Conservation (phyloP, 2,888 invertebrate genomes). For the Lomographa bimaculata region DNA sequence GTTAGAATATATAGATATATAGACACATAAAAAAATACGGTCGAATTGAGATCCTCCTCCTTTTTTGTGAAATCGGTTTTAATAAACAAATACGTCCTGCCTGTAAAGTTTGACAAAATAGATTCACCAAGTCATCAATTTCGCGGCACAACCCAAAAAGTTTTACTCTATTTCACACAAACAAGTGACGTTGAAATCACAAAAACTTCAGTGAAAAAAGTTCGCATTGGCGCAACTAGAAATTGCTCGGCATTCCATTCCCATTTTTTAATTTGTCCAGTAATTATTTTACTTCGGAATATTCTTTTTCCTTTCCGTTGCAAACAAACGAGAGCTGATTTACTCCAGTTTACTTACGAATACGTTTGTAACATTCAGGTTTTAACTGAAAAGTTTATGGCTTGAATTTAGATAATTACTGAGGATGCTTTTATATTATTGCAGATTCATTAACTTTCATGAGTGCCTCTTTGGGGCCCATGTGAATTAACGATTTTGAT, state of each 20-base stretch:
- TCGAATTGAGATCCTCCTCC: too few species aligned
- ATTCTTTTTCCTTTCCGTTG: conserved; percentile 33
- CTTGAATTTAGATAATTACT: neutral
- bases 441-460: too few species aligned
- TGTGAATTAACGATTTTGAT: too few species aligned
- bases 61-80: too few species aligned
- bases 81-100: too few species aligned
- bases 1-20: too few species aligned
- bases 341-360: conserved; percentile 11
- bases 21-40: too few species aligned
- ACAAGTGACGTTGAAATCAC: conserved; percentile 6
- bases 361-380: conserved; percentile 5
- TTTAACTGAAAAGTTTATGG: neutral
- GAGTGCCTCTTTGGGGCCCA: too few species aligned
- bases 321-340: conserved; percentile 32
- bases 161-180: conserved; percentile 2
- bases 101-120: neutral
- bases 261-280: conserved; percentile 37
- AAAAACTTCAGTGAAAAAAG: conserved; percentile 28
- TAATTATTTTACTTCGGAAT: conserved; percentile 39
- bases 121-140: neutral
- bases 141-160: neutral
- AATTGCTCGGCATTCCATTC: conserved; percentile 27
- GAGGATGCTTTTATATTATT: neutral
- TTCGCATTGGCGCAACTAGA: conserved; percentile 33